phyloP scores from a whole-genome alignment of 2,888 invertebrate species.

The Cyclophora punctaria region DNA sequence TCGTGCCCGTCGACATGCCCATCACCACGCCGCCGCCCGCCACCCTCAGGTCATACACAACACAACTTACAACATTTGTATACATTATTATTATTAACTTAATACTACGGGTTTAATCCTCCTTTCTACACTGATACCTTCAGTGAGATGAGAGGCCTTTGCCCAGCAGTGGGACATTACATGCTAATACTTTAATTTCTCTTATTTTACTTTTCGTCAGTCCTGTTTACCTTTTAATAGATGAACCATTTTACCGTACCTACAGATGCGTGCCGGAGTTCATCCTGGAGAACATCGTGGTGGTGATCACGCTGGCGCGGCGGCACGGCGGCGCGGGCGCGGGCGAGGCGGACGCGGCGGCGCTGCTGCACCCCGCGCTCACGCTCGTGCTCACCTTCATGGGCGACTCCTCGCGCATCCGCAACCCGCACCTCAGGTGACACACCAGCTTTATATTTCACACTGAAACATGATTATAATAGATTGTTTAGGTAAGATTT shows the following conservation, averaged over 20 bases:
- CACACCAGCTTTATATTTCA: too few species aligned
- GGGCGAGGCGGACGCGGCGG: conserved; percentile 79
- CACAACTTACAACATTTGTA: too few species aligned
- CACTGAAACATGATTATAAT: too few species aligned
- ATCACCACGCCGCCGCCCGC: conserved; percentile 77
- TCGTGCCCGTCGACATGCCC: conserved; percentile 36
- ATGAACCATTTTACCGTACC: background rate
- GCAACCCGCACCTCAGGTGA: conserved; percentile 89
- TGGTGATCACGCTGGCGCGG: conserved; percentile 84
- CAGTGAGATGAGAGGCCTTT: too few species aligned
- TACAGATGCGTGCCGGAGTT: conserved; percentile 91
- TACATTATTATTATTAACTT: too few species aligned
- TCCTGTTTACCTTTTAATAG: too few species aligned
- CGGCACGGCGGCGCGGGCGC: conserved; percentile 69
- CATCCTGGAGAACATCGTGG: conserved; percentile 89
- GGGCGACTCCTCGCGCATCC: conserved; percentile 87
- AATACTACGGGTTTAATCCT: too few species aligned
- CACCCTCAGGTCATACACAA: conserved; percentile 70
- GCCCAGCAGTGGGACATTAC: too few species aligned
- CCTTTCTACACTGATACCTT: too few species aligned
- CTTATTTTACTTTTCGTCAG: too few species aligned
- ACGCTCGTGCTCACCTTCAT: conserved; percentile 90
- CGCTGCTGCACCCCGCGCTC: conserved; percentile 80
- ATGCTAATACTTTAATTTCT: too few species aligned
- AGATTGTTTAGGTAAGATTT: too few species aligned